Evolutionary conservation across 2,797 vertebrate genomes (phyloP), one percentile per base, ranked within the genome.

Genomic region (Pteronotus mesoamericanus): DNA sequence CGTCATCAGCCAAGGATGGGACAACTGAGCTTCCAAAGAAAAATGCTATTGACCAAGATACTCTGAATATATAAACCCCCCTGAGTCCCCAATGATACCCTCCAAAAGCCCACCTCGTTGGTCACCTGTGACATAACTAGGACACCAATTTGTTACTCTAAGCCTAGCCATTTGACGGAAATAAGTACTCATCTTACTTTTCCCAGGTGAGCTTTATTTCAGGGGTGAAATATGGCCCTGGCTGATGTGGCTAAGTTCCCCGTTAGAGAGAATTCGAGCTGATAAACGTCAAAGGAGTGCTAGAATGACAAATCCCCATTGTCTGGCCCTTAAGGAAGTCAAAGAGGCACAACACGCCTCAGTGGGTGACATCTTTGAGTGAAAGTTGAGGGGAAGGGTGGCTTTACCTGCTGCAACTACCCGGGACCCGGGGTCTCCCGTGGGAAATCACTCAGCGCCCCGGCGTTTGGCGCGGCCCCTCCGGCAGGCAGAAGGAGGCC

Each of bases 231-330:
- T 0, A 32, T 0, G 51, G 29, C 22, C 48, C n/a, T 22, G 0
- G 37, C 4, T 3, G 59, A 18, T 0, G 1, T 0, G 2, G 42
- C 21, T 0, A 16, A 44, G 11, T 42, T 44, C 77, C 26, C 78
- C 24, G 55, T 42, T 51, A 5, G 9, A 14, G 32, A 42, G 34
- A 78, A 48, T 37, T 51, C 10, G 26, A 21, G 9, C 12, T 39
- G 34, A 26, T 46, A 2, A 34, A 10, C 26, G n/a, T 24, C 6
- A 4, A 44, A 44, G 71, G 24, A 55, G 71, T 3, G 5, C 46
- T 10, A 59, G 86, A 39, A 24, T 11, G 8, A 10, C n/a, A 55
- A 75, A 44, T 21, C 22, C 61, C 66, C 39, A 26, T 32, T 37
- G 29, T 18, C 39, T 42, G 18, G 9, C n/a, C 22, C n/a, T 55